Percentiles rank a stretch among this genome's conserved stretches.
Conservation (phyloP, 2,113 vertebrate genomes). For the Chrysemys picta region DNA sequence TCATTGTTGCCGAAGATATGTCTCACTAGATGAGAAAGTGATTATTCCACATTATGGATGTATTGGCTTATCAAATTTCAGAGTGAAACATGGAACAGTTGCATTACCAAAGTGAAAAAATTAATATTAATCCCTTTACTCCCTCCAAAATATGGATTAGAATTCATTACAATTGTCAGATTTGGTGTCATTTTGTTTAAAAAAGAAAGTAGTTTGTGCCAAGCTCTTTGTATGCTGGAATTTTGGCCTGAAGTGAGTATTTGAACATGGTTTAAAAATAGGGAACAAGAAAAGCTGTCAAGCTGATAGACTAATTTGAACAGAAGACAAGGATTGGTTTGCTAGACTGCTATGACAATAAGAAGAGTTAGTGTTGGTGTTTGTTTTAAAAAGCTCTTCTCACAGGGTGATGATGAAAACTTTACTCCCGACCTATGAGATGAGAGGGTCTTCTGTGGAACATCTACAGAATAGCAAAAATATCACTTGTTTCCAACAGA, state of each 20-base stretch:
- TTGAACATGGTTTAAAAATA: neutral
- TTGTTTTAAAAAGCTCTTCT: slow-evolving; percentile 16
- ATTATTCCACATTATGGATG: rapidly evolving
- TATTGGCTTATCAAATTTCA: neutral
- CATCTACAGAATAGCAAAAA: neutral
- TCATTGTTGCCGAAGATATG: rapidly evolving
- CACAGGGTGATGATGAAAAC: neutral
- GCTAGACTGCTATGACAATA: neutral
- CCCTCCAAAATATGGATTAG: neutral
- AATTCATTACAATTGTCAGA: neutral
- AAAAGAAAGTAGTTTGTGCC: neutral
- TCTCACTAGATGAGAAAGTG: rapidly evolving
- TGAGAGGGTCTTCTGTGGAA: neutral
- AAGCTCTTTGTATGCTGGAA: neutral
- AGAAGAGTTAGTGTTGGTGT: neutral
- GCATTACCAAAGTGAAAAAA: neutral
- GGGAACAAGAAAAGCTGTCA: slow-evolving; percentile 36
- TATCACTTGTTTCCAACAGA: rapidly evolving
- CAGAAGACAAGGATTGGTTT: slow-evolving; percentile 10
- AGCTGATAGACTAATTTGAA: slow-evolving; percentile 33
- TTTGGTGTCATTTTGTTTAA: neutral
- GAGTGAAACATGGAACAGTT: neutral
- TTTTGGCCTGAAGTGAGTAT: neutral
- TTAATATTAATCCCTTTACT: neutral
- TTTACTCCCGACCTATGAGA: neutral